Evolutionary conservation across 2,888 invertebrate genomes (phyloP), one percentile per base, ranked within the genome.

Genomic region (Drosophila borealis): DNA sequence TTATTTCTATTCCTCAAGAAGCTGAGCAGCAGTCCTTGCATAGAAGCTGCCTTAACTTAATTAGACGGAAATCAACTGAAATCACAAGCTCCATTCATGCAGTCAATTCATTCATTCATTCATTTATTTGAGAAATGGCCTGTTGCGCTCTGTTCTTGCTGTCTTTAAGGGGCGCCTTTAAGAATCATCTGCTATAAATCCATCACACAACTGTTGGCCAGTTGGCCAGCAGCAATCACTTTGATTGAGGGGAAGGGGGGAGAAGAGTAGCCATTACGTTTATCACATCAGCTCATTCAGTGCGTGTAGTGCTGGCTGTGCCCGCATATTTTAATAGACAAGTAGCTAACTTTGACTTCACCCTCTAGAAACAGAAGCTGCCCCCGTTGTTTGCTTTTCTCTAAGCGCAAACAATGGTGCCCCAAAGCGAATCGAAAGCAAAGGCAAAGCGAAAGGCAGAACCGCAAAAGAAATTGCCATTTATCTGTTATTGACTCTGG

Each of bases 321-420:
- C 74, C 76, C 81, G 88, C 88, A 89, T 89, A 89, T 89, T 83
- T 89, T 84, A 89, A 89, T 87, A 81, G 89, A 67, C 74, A 69
- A 88, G 84, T 76, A 81, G 88, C 50, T 64, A 48, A 29, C 29
- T 29, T 29, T 29, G 29, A 29, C 29, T 29, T 29, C 2, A 8
- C 8, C 29, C 29, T 6, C 2, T 2, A 8, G 2, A 29, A 29
- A 8, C 34, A 13, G 11, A 33, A 44, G 42, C 42, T n/a, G 42
- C n/a, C 11, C 14, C 13, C 19, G 45, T 50, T 83, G 63, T 83
- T 81, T 83, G 78, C 71, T 65, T 75, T 80, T 78, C 76, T 74
- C 67, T 55, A 83, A 76, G 81, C 70, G 69, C 85, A 79, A 89
- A 86, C 84, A 89, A 86, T 65, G 59, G 53, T 48, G 62, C n/a